Conservation (phyloP, 1,140 invertebrate genomes). For the Trichonephila clavata region DNA sequence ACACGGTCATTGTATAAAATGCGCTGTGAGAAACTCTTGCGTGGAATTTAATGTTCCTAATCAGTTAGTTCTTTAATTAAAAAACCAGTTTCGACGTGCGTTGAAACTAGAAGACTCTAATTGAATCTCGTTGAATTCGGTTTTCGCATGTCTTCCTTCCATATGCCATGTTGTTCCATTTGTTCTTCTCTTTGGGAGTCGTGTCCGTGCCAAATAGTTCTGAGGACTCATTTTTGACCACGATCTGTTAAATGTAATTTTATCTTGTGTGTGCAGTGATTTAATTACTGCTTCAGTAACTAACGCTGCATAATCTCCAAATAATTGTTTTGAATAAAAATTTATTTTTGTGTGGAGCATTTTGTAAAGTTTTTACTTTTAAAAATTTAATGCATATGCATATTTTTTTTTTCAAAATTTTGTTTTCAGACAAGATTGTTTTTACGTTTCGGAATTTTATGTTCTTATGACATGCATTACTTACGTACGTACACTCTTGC, state of each 20-base stretch:
- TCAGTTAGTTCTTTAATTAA: constrained; percentile 67
- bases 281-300: no score
- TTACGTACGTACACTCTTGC: no score
- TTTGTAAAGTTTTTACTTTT: no score
- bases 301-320: no score
- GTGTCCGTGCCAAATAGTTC: not conserved
- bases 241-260: not conserved
- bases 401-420: no score
- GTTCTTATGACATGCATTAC: no score
- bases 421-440: no score
- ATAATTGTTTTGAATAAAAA: no score
- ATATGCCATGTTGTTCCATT: constrained; percentile 33
- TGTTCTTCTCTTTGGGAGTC: not conserved
- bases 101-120: constrained; percentile 44
- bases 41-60: constrained; percentile 52
- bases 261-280: no score
- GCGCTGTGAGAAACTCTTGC: constrained; percentile 28
- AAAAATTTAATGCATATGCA: no score
- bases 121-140: constrained; percentile 59
- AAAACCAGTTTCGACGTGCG: constrained; percentile 59
- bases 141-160: constrained; percentile 41
- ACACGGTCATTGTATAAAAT: not conserved
- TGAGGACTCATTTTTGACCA: not conserved
- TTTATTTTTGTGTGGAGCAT: no score
- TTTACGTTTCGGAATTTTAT: no score